These are phyloP conservation scores for Drosophila austrosaltans DNA, from an alignment of 2,888 invertebrate genomes.

Conservation along the genomic window DNA sequence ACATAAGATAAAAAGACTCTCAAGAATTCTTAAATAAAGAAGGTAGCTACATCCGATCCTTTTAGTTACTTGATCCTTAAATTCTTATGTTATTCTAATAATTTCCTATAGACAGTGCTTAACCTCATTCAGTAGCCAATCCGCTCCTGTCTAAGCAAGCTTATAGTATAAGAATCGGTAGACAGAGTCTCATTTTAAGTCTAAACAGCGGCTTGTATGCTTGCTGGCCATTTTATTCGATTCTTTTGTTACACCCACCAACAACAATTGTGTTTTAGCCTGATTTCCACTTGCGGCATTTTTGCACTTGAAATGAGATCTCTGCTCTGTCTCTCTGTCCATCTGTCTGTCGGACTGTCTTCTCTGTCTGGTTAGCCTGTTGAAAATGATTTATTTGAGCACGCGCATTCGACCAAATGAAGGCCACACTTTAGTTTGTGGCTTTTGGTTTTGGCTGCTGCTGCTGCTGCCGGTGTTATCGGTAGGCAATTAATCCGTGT, in stretches of 20 bases:
- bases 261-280: slow-evolving; percentile 59
- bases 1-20: no score
- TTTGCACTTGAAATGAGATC: slow-evolving; percentile 80
- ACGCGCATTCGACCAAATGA: slow-evolving; percentile 69
- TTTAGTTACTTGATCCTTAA: no score
- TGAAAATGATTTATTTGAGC: slow-evolving; percentile 82
- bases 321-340: slow-evolving; percentile 26
- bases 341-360: background rate
- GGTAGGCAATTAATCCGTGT: slow-evolving; percentile 66
- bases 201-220: slow-evolving; percentile 32
- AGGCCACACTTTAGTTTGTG: slow-evolving; percentile 24
- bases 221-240: slow-evolving; percentile 51
- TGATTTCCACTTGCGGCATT: slow-evolving; percentile 74
- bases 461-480: slow-evolving; percentile 52
- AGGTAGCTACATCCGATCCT: no score
- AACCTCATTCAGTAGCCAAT: background rate
- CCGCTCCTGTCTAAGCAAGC: background rate
- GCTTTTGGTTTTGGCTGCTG: background rate
- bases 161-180: background rate
- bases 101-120: no score
- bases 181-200: slow-evolving; percentile 10
- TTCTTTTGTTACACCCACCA: slow-evolving; percentile 81
- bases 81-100: no score
- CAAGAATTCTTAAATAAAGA: no score
- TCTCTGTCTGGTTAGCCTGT: slow-evolving; percentile 51